Base-by-base conservation (phyloP, 2,113 vertebrate species). In the Sinocyclocheilus rhinocerous region DNA sequence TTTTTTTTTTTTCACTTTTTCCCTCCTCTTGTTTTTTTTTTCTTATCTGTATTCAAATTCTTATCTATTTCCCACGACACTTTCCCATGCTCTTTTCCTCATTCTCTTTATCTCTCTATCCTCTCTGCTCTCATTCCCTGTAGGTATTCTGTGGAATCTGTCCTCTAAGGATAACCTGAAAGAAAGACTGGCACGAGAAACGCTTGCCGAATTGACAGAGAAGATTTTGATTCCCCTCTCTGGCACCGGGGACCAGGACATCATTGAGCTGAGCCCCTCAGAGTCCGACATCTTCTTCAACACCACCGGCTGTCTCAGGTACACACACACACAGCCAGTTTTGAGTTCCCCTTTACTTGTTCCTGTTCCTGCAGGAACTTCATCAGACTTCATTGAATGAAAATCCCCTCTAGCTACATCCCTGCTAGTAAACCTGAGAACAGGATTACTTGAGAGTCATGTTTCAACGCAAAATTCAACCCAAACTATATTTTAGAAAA, bases 121-220 rank as follows among this genome's bases (percentile, higher is more conserved):
- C 24, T 20, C 77, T 69, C 45, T 48, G 15, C 26, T 36, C 4
- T 79, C 39, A 4, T 11, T 77, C 70, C 16, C 63, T 84, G 80
- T 87, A 99, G 98, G 98, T 16, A 97, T 99, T 89, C 94, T 99
- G 72, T 99, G 98, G 98, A 99, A 99, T 89, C 94, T 99, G 81
- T 99, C 98, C 50, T 99, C 98, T 90, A 98, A 96, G 20, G 98
- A 99, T 91, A 96, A 95, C 90, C 94, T 99, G 85, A 99, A 99
- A 93, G 96, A 97, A 63, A 97, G 94, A 70, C 91, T 99, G 92
- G 96, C 96, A 20, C 92, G 91, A 3, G 97, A 97, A 86, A 95
- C 95, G 0, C 91, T 99, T 89, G 88, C 94, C 8, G 95, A 96
- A 75, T 95, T 99, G 87, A 97, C 97, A 0, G 95, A 96, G 55